Percentiles rank a stretch among this genome's conserved stretches.
Evolutionary conservation across 2,113 vertebrate genomes (phyloP).

Genomic region (Rhizomys pruinosus): DNA sequence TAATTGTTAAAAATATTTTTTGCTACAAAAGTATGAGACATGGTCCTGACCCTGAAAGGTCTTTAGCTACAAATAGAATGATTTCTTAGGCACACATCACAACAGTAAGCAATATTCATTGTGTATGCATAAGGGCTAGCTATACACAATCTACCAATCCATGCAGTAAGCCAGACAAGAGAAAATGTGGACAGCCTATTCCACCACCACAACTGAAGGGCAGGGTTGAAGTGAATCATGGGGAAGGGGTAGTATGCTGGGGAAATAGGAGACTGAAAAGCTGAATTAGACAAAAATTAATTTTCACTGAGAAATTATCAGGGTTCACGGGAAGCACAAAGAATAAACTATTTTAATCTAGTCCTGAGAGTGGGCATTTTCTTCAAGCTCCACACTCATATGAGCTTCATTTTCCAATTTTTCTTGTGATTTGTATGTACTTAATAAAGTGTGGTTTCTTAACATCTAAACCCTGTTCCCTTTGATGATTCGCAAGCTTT

Average conservation of each 20-base stretch:
- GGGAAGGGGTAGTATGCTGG: not conserved
- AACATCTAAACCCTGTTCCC: not conserved
- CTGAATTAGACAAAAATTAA: not conserved
- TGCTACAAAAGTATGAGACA: not conserved
- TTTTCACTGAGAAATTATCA: not conserved
- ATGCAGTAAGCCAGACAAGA: not conserved
- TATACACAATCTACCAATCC: not conserved
- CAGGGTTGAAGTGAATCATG: no score
- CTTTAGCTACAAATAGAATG: not conserved
- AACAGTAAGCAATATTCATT: not conserved
- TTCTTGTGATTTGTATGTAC: constrained; percentile 2
- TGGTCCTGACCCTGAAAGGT: not conserved
- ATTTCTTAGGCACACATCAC: not conserved
- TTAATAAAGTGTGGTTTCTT: not conserved
- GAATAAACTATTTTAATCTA: not conserved
- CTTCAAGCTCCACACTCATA: not conserved
- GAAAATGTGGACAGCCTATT: no score
- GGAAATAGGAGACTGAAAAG: not conserved
- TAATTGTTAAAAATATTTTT: not conserved
- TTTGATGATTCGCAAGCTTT: not conserved
- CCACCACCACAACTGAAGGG: no score
- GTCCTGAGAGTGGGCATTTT: not conserved
- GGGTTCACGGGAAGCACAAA: not conserved
- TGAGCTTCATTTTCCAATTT: not conserved
- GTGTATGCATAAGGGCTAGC: not conserved